Conservation (phyloP, 2,888 invertebrate species). For the Drosophila anomalata region DNA sequence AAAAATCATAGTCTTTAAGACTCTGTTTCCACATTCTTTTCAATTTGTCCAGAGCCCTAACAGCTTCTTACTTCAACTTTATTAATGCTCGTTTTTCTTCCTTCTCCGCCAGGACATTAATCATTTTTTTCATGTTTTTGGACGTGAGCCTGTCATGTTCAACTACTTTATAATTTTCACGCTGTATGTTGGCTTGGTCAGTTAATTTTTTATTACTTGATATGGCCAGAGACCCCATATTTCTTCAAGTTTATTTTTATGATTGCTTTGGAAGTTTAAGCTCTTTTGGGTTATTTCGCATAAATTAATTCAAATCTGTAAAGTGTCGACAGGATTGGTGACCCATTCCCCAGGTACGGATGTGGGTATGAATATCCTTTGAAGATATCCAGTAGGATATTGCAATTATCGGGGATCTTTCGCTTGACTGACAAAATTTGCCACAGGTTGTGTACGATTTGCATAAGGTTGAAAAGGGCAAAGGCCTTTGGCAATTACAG, state of each 20-base stretch:
- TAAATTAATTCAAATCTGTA: constrained; percentile 55
- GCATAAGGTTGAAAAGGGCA: constrained; percentile 54
- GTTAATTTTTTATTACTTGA: constrained; percentile 57
- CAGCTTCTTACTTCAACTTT: not conserved
- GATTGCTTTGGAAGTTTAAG: constrained; percentile 13
- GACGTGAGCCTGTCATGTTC: constrained; percentile 72
- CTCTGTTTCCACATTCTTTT: not conserved
- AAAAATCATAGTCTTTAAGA: not conserved
- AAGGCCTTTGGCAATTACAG: constrained; percentile 68
- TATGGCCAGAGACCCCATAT: not conserved
- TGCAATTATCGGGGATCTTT: constrained; percentile 70
- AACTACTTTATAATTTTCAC: constrained; percentile 75
- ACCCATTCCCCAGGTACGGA: constrained; percentile 3
- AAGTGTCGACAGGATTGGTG: constrained; percentile 1
- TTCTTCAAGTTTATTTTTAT: constrained; percentile 3
- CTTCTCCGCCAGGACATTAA: constrained; percentile 54
- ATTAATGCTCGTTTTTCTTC: constrained; percentile 4
- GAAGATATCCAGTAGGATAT: constrained; percentile 23
- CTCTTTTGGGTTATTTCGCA: constrained; percentile 53
- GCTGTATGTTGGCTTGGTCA: constrained; percentile 39
- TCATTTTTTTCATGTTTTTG: constrained; percentile 55
- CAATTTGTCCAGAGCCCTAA: not conserved
- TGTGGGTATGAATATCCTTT: constrained; percentile 17
- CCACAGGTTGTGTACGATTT: constrained; percentile 54
- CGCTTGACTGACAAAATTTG: constrained; percentile 62